These are phyloP conservation scores for Sinocyclocheilus maitianheensis DNA, from an alignment of 2,113 vertebrate genomes.

Conservation along the genomic window DNA sequence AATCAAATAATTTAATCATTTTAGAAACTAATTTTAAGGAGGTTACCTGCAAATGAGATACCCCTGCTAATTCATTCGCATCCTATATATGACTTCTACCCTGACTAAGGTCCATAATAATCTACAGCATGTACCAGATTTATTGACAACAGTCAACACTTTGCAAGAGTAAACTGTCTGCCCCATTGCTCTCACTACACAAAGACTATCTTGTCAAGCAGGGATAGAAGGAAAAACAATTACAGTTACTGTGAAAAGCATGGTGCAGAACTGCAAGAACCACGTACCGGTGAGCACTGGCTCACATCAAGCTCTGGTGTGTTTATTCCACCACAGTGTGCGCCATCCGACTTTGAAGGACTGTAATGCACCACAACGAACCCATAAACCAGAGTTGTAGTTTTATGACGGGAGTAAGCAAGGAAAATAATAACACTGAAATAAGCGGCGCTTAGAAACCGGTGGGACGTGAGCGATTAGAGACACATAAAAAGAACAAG, in stretches of 20 bases:
- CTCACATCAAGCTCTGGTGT: neutral
- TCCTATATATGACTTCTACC: neutral
- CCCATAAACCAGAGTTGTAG: neutral
- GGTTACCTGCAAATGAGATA: neutral
- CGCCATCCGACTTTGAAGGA: neutral
- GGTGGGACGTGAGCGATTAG: neutral
- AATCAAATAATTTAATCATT: no score
- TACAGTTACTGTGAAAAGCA: neutral
- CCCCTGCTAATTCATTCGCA: neutral
- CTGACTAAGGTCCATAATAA: neutral
- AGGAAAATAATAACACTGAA: neutral
- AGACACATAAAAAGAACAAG: neutral
- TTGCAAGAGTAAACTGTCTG: neutral
- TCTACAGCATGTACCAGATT: neutral
- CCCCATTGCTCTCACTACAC: no score
- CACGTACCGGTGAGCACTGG: neutral
- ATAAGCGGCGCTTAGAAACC: neutral
- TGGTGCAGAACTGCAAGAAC: neutral
- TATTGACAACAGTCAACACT: neutral
- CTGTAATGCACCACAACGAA: neutral
- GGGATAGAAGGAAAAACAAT: neutral
- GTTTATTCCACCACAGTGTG: neutral
- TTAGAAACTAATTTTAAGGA: no score
- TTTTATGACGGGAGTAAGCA: neutral
- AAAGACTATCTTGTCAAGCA: neutral